Evolutionary conservation across 2,888 invertebrate genomes (phyloP), one percentile per base, ranked within the genome.

Genomic region (Macrosiphum euphorbiae): DNA sequence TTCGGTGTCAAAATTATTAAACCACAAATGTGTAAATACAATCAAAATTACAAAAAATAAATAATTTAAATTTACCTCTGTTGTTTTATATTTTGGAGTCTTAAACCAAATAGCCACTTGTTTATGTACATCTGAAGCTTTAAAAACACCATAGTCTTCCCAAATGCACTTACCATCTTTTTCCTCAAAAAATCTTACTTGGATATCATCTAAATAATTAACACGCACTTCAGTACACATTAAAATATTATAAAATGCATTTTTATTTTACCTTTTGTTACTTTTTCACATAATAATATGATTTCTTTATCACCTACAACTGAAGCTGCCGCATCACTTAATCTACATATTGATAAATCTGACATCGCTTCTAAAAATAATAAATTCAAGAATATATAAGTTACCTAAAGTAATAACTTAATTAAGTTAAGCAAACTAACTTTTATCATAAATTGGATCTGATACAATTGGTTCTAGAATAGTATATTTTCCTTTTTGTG

Each of bases 371-470:
- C 97, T 97, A 96, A 96, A 96, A 94, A 94, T 94, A 86, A 92
- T 88, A 94, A 50, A 87, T 28, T 47, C 28, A 47, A 86, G 20
- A 35, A 41, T 88, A 88, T 52, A 26, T 1, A 52, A 88, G 26
- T 88, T 47, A 88, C 11, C 41, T 35, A 35, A 88, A 20, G 52
- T n/a, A n/a, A 52, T 20, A 1, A 26, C 47, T 61, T 67, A 5
- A 35, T 47, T 26, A 84, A n/a, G 35, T 92, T 11, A 88, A 58
- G 0, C n/a, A 89, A 58, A 95, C 96, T 95, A 96, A 97, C 97
- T 99, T 97, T 99, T 99, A 96, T 99, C 99, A 96, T 97, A 99
- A 95, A 99, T 99, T 55, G 98, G 97, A 95, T 99, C 98, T 0
- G 99, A 99, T 50, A 98, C 98, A 50, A 98, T 97, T 0, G 99